Base-by-base conservation (phyloP, 2,888 invertebrate genomes). In the Chrysotoxum bicinctum region DNA sequence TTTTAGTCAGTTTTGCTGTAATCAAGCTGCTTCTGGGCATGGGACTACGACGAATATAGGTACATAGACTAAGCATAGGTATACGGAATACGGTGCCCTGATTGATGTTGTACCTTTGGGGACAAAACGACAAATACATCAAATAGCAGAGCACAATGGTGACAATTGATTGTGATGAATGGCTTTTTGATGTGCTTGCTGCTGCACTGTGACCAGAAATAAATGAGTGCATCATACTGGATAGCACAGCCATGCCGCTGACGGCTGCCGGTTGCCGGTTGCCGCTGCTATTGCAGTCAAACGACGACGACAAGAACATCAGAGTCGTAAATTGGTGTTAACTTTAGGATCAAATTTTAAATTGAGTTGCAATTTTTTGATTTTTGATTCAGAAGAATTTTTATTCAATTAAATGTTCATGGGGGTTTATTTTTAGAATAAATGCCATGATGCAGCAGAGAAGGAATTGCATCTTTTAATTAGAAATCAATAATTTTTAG, bases 141-240 rank as follows among this genome's bases (percentile, higher is more conserved):
- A 73, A 78, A 83, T 70, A 64, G 72, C 54, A 48, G 58, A 45
- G 77, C 68, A 83, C 82, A 73, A 73, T 78, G 82, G 78, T 60
- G 82, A 73, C 72, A 73, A 69, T 78, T 78, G 78, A 83, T 83
- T 68, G 54, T 69, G 82, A 83, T 78, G 73, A 69, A 78, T 73
- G 72, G 62, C 37, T 82, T 77, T 82, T 72, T 72, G 72, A 60
- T 82, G 77, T 68, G 58, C 76, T 54, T 54, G 60, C 64, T 64
- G 48, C 48, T 45, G 72, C 16, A 66, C 45, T 30, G 48, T 30
- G 32, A 50, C 35, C 37, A 58, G 21, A 21, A 58, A 37, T 37
- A 58, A 58, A 58, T 58, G 58, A 58, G n/a, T 58, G 58, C 58
- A 58, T 58, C 58, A 37, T 14, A 37, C 37, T 56, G 54, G 16